phyloP scores from a whole-genome alignment of 2,113 vertebrate genomes.

The Zosterops lateralis region DNA sequence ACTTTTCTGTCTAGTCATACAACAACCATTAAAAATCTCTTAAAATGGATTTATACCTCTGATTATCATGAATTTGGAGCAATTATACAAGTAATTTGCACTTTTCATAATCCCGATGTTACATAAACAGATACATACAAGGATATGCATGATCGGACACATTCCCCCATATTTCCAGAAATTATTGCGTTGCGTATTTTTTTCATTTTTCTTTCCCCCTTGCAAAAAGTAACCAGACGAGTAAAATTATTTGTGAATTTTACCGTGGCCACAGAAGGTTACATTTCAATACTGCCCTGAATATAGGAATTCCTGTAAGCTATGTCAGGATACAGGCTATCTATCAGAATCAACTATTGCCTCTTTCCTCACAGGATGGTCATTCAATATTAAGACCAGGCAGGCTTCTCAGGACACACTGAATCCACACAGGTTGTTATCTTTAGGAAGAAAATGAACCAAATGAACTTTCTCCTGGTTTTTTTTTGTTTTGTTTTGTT shows the following conservation, averaged over 20 bases:
- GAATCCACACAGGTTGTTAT: background rate
- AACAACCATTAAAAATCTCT: background rate
- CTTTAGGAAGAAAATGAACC: background rate
- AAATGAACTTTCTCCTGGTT: background rate
- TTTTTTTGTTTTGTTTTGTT: background rate
- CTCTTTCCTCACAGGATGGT: background rate
- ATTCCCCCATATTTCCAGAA: background rate
- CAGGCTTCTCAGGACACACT: background rate
- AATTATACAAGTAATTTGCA: background rate
- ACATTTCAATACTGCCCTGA: background rate
- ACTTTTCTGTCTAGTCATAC: background rate
- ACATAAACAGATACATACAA: background rate
- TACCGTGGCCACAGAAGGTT: background rate
- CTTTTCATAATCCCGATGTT: background rate
- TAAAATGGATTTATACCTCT: background rate
- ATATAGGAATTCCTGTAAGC: background rate
- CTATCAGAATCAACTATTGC: background rate
- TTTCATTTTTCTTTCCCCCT: background rate
- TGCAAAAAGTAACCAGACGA: background rate
- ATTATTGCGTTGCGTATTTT: background rate
- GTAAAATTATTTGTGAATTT: background rate
- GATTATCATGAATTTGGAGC: background rate
- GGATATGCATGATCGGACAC: background rate
- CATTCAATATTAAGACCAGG: background rate
- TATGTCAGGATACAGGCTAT: background rate